A percentile compares a stretch with the other conserved stretches of the same genome.
Evolutionary conservation across 2,113 vertebrate genomes (phyloP).

Genomic region (Columba livia): DNA sequence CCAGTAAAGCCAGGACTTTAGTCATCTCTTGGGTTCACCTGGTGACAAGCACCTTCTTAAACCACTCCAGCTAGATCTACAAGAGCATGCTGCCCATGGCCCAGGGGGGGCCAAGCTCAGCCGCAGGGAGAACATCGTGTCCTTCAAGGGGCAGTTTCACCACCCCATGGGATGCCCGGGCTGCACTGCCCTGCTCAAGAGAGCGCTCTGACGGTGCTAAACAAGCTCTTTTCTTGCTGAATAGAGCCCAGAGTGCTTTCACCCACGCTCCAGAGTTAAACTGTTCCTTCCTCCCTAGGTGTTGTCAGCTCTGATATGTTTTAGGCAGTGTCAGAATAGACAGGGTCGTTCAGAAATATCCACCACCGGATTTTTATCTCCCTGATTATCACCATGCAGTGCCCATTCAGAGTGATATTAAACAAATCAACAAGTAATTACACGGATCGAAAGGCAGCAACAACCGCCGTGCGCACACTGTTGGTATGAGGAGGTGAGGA

Average conservation of each 20-base stretch:
- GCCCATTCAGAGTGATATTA: not conserved
- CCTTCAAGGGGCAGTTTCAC: not conserved
- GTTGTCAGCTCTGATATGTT: not conserved
- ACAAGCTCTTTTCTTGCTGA: not conserved
- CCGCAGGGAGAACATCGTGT: accelerated
- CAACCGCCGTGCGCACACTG: not conserved
- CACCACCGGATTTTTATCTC: not conserved
- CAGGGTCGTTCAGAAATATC: not conserved
- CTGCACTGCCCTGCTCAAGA: not conserved
- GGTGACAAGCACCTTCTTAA: not conserved
- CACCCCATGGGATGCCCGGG: not conserved
- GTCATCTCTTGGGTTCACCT: not conserved
- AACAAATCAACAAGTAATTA: slow-evolving; percentile 43
- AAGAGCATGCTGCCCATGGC: not conserved
- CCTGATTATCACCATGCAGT: slow-evolving; percentile 27
- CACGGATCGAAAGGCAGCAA: slow-evolving; percentile 12
- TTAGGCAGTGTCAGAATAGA: not conserved
- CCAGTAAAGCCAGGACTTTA: not conserved
- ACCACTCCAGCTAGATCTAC: not conserved
- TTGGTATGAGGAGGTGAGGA: slow-evolving; percentile 33
- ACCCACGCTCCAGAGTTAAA: not conserved
- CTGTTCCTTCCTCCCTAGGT: not conserved
- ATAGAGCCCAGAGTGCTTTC: slow-evolving; percentile 3
- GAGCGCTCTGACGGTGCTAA: not conserved
- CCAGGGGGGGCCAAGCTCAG: not conserved